Evolutionary conservation across 2,797 vertebrate genomes (phyloP).

Genomic region (Buceros bicornis): DNA sequence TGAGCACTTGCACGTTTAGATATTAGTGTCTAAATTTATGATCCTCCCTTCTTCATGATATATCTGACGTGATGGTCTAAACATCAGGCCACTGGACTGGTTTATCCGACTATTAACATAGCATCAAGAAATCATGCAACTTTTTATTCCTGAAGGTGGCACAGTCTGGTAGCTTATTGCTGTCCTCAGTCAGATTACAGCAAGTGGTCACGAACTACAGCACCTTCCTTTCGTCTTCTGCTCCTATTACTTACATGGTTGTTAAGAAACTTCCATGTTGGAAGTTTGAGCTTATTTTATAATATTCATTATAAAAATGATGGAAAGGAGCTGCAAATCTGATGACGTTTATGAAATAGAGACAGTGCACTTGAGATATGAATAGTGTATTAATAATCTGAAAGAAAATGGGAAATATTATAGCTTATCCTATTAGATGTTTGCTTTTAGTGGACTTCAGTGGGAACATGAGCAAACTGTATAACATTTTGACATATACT

Average conservation of each 20-base stretch:
- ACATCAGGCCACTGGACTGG: background rate
- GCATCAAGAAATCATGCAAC: background rate
- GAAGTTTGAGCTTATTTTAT: background rate
- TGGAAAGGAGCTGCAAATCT: background rate
- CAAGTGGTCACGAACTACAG: background rate
- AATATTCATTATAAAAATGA: background rate
- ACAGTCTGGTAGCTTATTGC: background rate
- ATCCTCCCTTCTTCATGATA: background rate
- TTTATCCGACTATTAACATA: background rate
- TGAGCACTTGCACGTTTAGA: background rate
- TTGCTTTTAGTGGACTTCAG: background rate
- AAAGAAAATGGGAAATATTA: background rate
- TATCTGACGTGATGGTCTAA: background rate
- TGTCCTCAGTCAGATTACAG: background rate
- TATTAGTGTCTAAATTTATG: background rate
- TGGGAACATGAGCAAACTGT: background rate
- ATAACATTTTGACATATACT: background rate
- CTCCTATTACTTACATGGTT: background rate
- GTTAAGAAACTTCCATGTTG: background rate
- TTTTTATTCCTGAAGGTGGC: background rate
- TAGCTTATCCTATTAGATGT: background rate
- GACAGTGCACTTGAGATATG: background rate
- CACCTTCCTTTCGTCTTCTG: background rate
- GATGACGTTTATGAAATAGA: background rate
- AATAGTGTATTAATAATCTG: background rate